Evolutionary conservation across 2,888 invertebrate genomes (phyloP).

Genomic region (Synergus laeviventris): DNA sequence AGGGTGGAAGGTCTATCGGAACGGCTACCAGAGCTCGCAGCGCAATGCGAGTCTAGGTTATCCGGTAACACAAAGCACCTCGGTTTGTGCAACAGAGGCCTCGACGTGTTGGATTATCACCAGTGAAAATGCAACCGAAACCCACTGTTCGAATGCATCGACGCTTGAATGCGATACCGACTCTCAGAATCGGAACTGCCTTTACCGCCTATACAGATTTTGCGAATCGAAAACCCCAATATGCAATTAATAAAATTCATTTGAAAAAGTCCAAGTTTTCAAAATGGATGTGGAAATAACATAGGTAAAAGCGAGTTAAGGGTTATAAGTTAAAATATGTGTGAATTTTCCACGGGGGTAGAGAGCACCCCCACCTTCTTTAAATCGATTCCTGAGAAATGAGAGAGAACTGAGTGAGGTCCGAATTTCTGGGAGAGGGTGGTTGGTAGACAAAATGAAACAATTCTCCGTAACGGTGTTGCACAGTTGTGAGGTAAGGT

Average conservation of each 20-base stretch:
- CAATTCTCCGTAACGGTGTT: slow-evolving; percentile 50
- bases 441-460: slow-evolving; percentile 54
- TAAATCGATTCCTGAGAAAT: not conserved
- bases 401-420: not conserved
- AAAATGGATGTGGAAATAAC: not conserved
- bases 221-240: not conserved
- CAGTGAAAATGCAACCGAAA: slow-evolving; percentile 75
- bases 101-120: slow-evolving; percentile 70
- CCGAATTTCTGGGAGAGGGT: slow-evolving; percentile 47
- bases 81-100: slow-evolving; percentile 64
- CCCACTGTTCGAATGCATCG: slow-evolving; percentile 73
- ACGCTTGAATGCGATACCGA: slow-evolving; percentile 74
- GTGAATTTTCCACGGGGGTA: no score
- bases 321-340: no score
- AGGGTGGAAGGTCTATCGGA: slow-evolving; percentile 39
- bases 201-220: slow-evolving; percentile 51
- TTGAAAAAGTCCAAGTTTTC: not conserved
- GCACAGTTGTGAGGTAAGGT: slow-evolving; percentile 62
- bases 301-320: no score
- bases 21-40: slow-evolving; percentile 51
- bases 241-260: not conserved
- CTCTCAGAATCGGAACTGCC: slow-evolving; percentile 52
- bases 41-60: slow-evolving; percentile 71
- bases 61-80: slow-evolving; percentile 58
- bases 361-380: not conserved